These are phyloP conservation scores for Danaus plexippus DNA, from an alignment of 1,140 invertebrate genomes.

Conservation along the genomic window DNA sequence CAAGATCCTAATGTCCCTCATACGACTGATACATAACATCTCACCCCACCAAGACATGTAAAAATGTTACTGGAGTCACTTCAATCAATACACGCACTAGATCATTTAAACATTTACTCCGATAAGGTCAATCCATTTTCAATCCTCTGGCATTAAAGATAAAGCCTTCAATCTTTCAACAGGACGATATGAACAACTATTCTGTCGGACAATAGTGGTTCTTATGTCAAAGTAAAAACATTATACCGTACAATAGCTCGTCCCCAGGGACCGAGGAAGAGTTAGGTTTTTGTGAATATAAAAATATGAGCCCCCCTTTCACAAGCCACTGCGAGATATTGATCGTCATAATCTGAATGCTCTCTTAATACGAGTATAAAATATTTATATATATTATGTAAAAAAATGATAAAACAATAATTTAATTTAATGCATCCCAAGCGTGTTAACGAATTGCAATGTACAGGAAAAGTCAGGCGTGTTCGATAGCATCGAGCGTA, in stretches of 20 bases:
- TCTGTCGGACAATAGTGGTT: constrained; percentile 41
- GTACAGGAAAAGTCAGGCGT: too few relatives aligned
- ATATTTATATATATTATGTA: too few relatives aligned
- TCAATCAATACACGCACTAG: constrained; percentile 68
- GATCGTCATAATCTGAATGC: constrained; percentile 62
- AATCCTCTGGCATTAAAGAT: constrained; percentile 21
- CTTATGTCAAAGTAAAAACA: constrained; percentile 40
- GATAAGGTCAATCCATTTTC: constrained; percentile 20
- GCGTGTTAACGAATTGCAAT: too few relatives aligned
- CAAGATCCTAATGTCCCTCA: too few relatives aligned
- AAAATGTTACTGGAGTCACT: constrained; percentile 66
- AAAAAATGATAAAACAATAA: too few relatives aligned
- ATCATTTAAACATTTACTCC: constrained; percentile 65
- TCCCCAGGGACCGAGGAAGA: constrained; percentile 47
- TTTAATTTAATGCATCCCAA: too few relatives aligned
- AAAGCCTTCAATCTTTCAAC: constrained; percentile 39
- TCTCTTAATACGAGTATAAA: constrained; percentile 51
- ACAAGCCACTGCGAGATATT: constrained; percentile 68
- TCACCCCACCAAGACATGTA: constrained; percentile 61
- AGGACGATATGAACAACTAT: constrained; percentile 50
- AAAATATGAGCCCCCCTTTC: constrained; percentile 69
- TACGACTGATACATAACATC: constrained; percentile 7
- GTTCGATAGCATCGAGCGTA: too few relatives aligned
- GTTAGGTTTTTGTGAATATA: constrained; percentile 67
- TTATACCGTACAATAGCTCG: constrained; percentile 22